Conservation (phyloP, 2,797 vertebrate genomes). For the Chloroceryle amazona region DNA sequence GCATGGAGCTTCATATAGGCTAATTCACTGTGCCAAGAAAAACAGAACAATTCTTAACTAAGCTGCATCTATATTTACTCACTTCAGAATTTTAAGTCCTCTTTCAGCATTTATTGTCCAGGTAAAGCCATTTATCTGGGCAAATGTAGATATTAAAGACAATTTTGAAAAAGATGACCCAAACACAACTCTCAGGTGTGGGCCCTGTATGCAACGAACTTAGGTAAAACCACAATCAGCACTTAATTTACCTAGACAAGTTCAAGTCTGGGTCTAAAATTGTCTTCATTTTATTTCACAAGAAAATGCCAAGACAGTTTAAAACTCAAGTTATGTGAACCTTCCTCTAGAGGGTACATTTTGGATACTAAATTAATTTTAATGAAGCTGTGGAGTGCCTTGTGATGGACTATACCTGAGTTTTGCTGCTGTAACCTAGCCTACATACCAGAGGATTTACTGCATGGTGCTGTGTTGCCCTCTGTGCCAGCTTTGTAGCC, state of each 20-base stretch:
- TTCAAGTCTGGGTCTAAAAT: neutral
- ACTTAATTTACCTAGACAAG: neutral
- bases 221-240: neutral
- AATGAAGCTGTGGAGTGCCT: neutral
- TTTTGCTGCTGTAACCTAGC: neutral
- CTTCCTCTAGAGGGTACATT: neutral
- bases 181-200: neutral
- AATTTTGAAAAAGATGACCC: neutral
- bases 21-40: neutral
- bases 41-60: slow-evolving; percentile 5
- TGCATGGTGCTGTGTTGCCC: neutral
- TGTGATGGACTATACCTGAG: neutral
- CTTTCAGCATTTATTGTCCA: neutral
- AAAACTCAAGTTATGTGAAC: neutral
- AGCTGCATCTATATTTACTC: slow-evolving; percentile 30
- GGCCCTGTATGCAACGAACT: neutral
- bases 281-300: neutral
- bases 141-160: neutral
- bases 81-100: neutral
- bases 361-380: neutral
- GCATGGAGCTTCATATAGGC: neutral
- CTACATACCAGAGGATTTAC: neutral
- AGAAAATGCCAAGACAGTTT: neutral
- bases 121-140: neutral
- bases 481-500: neutral